Evolutionary conservation across 1,140 invertebrate genomes (phyloP).

Genomic region (Aphelenchoides fujianensis): DNA sequence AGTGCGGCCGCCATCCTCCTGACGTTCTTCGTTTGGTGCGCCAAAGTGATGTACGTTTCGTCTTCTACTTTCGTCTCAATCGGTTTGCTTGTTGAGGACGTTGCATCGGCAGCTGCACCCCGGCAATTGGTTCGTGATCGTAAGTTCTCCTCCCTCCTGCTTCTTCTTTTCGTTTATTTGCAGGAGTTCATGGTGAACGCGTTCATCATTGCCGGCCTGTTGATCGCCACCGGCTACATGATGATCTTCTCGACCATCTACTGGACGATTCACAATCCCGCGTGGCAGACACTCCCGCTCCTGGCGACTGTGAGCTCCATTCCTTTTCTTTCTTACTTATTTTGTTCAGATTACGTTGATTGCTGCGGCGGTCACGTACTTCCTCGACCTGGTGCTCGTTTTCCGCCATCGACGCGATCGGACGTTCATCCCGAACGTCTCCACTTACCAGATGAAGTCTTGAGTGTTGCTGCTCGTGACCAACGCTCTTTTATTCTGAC

Average conservation of each 20-base stretch:
- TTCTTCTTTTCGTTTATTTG: conserved; percentile 29
- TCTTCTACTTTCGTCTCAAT: conserved; percentile 30
- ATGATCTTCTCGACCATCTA: conserved; percentile 20
- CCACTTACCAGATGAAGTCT: conserved; percentile 32
- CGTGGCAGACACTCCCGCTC: conserved; percentile 34
- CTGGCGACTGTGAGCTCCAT: conserved; percentile 27
- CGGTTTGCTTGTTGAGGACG: too few species aligned
- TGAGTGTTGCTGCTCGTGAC: too few species aligned
- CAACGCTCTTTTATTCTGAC: too few species aligned
- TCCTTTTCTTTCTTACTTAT: too few species aligned
- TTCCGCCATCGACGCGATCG: conserved; percentile 25
- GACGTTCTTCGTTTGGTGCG: conserved; percentile 29
- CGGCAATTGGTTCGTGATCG: conserved; percentile 22
- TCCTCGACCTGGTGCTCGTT: conserved; percentile 21
- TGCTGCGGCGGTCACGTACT: conserved; percentile 16
- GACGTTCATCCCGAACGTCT: conserved; percentile 29
- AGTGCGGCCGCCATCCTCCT: conserved; percentile 21
- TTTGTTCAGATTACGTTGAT: conserved; percentile 20
- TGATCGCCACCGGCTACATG: conserved; percentile 28
- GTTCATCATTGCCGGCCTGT: conserved; percentile 26
- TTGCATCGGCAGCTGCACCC: conserved; percentile 8
- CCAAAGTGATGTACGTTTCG: too few species aligned
- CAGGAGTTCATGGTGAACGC: conserved; percentile 26
- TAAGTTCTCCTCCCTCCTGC: conserved; percentile 11
- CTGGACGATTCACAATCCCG: conserved; percentile 32